These are phyloP conservation scores for Drosophila biarmipes DNA, from an alignment of 1,140 invertebrate genomes.

Conservation along the genomic window DNA sequence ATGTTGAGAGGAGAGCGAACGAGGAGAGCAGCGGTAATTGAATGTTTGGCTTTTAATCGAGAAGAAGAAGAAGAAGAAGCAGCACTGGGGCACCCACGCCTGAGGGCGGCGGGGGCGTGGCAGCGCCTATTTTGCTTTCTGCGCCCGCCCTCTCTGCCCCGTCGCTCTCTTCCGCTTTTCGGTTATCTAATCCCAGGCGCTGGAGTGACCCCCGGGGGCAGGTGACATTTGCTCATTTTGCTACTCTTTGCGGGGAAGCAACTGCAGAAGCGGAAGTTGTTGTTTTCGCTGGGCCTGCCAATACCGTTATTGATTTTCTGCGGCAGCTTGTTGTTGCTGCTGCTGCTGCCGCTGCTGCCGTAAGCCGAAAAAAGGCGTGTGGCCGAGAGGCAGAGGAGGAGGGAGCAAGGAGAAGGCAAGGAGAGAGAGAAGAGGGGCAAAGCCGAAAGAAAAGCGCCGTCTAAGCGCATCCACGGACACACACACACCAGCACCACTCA, in stretches of 20 bases:
- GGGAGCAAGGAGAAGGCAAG: not conserved
- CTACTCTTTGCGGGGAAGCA: constrained; percentile 19
- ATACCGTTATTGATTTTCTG: constrained; percentile 61
- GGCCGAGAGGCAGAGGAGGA: constrained; percentile 9
- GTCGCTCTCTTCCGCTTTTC: constrained; percentile 4
- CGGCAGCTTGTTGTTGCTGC: constrained; percentile 31
- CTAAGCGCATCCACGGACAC: constrained; percentile 19
- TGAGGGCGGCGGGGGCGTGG: constrained; percentile 6
- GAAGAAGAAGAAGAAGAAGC: constrained; percentile 30
- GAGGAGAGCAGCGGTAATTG: constrained; percentile 36
- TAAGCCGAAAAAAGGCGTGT: constrained; percentile 43
- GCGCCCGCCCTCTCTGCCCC: not conserved
- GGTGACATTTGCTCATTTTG: constrained; percentile 15
- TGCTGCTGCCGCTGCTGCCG: constrained; percentile 17
- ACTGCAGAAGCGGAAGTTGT: constrained; percentile 15
- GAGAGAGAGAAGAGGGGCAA: not conserved
- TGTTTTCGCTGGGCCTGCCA: constrained; percentile 26
- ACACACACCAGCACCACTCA: constrained; percentile 9
- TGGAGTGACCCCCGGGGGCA: not conserved
- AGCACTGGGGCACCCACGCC: constrained; percentile 28
- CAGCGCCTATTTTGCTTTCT: constrained; percentile 1
- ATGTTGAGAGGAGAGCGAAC: constrained; percentile 3
- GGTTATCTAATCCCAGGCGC: constrained; percentile 27
- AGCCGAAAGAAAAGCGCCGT: constrained; percentile 23
- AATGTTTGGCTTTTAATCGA: constrained; percentile 57